phyloP scores from a whole-genome alignment of 2,888 invertebrate species.

The Lucinisca nassula region DNA sequence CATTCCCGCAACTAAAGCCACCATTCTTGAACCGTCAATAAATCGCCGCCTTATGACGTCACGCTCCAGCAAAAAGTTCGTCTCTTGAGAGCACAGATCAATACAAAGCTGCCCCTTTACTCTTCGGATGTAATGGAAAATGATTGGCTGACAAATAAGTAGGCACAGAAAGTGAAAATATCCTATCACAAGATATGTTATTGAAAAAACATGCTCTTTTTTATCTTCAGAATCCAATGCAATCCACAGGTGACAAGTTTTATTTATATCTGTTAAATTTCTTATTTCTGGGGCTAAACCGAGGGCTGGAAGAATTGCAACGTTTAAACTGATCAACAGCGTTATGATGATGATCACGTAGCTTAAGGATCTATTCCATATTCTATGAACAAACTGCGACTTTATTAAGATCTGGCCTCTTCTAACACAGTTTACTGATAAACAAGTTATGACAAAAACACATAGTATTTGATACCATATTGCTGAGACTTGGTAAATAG shows the following conservation, averaged over 20 bases:
- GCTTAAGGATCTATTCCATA: constrained; percentile 1
- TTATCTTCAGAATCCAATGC: not conserved
- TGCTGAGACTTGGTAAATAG: constrained; percentile 24
- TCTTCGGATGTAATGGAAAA: constrained; percentile 9
- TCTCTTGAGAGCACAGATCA: constrained; percentile 10
- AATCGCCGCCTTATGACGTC: constrained; percentile 6
- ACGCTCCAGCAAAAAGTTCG: constrained; percentile 17
- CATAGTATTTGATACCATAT: constrained; percentile 32
- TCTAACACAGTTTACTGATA: not conserved
- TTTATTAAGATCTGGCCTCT: not conserved
- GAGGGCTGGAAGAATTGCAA: not conserved
- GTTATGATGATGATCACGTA: not conserved
- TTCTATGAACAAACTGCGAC: constrained; percentile 1
- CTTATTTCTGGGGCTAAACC: not conserved
- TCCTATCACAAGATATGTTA: constrained; percentile 9
- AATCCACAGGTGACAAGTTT: not conserved
- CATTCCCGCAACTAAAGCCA: constrained; percentile 1
- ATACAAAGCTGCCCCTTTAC: constrained; percentile 20
- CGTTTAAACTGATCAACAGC: not conserved
- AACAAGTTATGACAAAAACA: constrained; percentile 13
- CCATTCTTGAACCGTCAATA: not conserved
- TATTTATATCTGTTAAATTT: not conserved
- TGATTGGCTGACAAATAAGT: constrained; percentile 3
- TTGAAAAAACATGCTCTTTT: not conserved
- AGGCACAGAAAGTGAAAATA: constrained; percentile 9